Evolutionary conservation across 2,113 vertebrate genomes (phyloP).

Genomic region (Melanostigma gelatinosum): DNA sequence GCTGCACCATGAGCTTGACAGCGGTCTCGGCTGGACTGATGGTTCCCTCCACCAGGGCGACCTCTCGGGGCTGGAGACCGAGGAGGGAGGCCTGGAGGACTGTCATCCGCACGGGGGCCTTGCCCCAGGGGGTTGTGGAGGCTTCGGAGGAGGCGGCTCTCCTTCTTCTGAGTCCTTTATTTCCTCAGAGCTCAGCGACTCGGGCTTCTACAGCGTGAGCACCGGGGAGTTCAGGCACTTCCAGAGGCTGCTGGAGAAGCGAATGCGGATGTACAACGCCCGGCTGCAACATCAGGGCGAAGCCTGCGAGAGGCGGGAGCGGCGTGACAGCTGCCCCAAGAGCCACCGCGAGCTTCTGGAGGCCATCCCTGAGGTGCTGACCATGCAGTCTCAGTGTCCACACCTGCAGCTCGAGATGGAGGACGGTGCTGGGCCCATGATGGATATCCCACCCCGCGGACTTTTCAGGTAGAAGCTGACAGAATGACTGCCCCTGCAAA

Average conservation of each 20-base stretch:
- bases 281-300: constrained; percentile 79
- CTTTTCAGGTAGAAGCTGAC: constrained; percentile 70
- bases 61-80: constrained; percentile 81
- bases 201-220: constrained; percentile 82
- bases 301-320: constrained; percentile 75
- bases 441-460: constrained; percentile 62
- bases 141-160: constrained; percentile 65
- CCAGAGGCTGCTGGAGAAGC: constrained; percentile 83
- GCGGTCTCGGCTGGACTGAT: constrained; percentile 82
- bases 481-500: neutral
- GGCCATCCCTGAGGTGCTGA: constrained; percentile 82
- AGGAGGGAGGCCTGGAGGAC: constrained; percentile 83
- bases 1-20: constrained; percentile 82
- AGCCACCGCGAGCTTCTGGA: constrained; percentile 83
- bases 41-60: constrained; percentile 83
- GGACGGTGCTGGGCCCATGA: constrained; percentile 25
- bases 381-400: constrained; percentile 75
- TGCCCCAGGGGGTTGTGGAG: constrained; percentile 68
- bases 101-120: constrained; percentile 62
- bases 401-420: constrained; percentile 61
- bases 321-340: constrained; percentile 82
- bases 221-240: constrained; percentile 83
- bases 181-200: constrained; percentile 81
- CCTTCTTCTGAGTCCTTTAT: constrained; percentile 81
- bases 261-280: constrained; percentile 81